Evolutionary conservation across 2,797 vertebrate species (phyloP).

Genomic region (Sebastes goodei): DNA sequence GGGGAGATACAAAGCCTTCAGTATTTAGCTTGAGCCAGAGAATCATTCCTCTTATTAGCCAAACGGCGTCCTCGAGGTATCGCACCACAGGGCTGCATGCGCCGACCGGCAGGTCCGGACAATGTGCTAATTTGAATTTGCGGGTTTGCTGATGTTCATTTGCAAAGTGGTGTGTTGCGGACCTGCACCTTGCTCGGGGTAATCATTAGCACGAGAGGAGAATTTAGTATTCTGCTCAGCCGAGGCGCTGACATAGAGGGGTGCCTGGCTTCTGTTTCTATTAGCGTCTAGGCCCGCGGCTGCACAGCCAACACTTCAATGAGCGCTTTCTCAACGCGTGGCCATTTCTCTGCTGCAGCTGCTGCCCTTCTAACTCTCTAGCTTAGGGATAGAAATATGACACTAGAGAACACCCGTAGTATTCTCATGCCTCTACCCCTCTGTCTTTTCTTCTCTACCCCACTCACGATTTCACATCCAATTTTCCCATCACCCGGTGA

Average conservation of each 20-base stretch:
- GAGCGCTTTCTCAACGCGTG: slow-evolving; percentile 58
- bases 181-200: slow-evolving; percentile 68
- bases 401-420: slow-evolving; percentile 59
- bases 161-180: slow-evolving; percentile 59
- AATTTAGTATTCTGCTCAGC: slow-evolving; percentile 73
- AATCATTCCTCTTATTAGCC: slow-evolving; percentile 50
- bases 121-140: slow-evolving; percentile 68
- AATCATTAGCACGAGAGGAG: slow-evolving; percentile 74
- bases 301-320: slow-evolving; percentile 67
- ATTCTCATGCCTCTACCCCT: slow-evolving; percentile 44
- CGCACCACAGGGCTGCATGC: slow-evolving; percentile 12
- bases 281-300: slow-evolving; percentile 71
- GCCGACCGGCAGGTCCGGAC: slow-evolving; percentile 32
- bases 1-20: slow-evolving; percentile 13
- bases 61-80: slow-evolving; percentile 47
- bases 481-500: slow-evolving; percentile 67
- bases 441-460: slow-evolving; percentile 45
- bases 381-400: slow-evolving; percentile 71
- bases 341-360: slow-evolving; percentile 65
- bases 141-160: slow-evolving; percentile 67
- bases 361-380: slow-evolving; percentile 59
- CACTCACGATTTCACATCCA: slow-evolving; percentile 71
- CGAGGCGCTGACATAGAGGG: slow-evolving; percentile 58
- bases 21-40: slow-evolving; percentile 18
- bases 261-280: slow-evolving; percentile 75